phyloP scores from a whole-genome alignment of 2,113 vertebrate species.

The Pachycephala philippinensis region DNA sequence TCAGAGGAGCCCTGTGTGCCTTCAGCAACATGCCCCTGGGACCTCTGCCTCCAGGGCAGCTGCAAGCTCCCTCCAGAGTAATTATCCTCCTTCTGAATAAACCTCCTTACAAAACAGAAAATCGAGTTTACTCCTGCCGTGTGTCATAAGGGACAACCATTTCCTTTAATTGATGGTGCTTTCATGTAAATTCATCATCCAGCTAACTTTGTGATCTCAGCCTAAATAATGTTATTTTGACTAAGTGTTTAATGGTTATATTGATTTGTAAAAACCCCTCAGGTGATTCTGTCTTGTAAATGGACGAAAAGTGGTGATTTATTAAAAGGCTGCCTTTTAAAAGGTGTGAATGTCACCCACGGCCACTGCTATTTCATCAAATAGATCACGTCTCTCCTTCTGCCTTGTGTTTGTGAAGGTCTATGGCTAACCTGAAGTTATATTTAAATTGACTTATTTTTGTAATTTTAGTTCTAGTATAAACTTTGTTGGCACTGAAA shows the following conservation, averaged over 20 bases:
- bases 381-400: not conserved
- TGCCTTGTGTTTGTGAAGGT: not conserved
- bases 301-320: constrained; percentile 38
- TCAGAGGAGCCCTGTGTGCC: not conserved
- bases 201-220: constrained; percentile 55
- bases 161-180: constrained; percentile 23
- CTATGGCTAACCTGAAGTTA: not conserved
- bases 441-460: not conserved
- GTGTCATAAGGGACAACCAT: constrained; percentile 24
- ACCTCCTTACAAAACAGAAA: not conserved
- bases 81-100: constrained; percentile 8
- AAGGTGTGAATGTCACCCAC: constrained; percentile 38
- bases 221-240: constrained; percentile 51
- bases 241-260: constrained; percentile 27
- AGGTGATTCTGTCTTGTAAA: constrained; percentile 34
- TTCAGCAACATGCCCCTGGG: not conserved
- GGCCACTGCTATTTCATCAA: not conserved
- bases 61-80: not conserved
- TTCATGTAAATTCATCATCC: constrained; percentile 49
- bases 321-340: constrained; percentile 37
- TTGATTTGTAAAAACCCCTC: constrained; percentile 54
- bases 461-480: not conserved
- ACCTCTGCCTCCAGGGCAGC: not conserved
- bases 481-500: not conserved
- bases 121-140: not conserved